Evolutionary conservation across 35 echinoderm and acorn worm species (phyloP), one percentile per base, ranked within the genome.

Genomic region (Lytechinus pictus): DNA sequence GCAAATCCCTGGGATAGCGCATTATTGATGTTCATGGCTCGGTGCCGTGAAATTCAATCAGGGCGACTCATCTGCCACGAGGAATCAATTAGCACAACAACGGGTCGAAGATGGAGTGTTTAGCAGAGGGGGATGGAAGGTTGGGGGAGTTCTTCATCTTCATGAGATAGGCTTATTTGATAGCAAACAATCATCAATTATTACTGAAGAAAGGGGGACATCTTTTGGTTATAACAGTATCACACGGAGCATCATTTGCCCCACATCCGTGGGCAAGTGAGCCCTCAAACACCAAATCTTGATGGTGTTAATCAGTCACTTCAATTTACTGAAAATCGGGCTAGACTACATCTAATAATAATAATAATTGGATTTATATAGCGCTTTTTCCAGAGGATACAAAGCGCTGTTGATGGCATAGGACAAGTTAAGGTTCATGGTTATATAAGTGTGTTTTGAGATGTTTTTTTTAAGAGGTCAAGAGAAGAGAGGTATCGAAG

Each of bases 21-120:
- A 79, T 79, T 79, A 79, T 79, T 79, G 66, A 79, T 79, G 66
- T 79, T 79, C 66, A 79, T 79, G 66, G 66, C 66, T 79, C 66
- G 66, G 66, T 79, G 66, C 66, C 66, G 66, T 79, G 66, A 79
- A 79, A 79, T 79, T 79, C 66, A 79, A 79, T 79, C 66, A 79
- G 66, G 19, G 66, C 66, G 21, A 79, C 19, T 79, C 66, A 79
- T 79, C 66, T 79, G 66, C 66, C 66, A 79, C 12, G 66, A 79
- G 66, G 66, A 79, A 79, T 79, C 66, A 79, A 79, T 79, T 79
- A 79, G 66, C 16, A 79, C 66, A 79, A 79, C 66, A 79, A 79
- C 19, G 12, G 66, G 66, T 79, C 19, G 66, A 79, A n/a, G 66
- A 79, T 79, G 66, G 66, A 79, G 66, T 24, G 66, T 79, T 79